Base-by-base conservation (phyloP, 2,888 invertebrate species). In the Phengaris arion region DNA sequence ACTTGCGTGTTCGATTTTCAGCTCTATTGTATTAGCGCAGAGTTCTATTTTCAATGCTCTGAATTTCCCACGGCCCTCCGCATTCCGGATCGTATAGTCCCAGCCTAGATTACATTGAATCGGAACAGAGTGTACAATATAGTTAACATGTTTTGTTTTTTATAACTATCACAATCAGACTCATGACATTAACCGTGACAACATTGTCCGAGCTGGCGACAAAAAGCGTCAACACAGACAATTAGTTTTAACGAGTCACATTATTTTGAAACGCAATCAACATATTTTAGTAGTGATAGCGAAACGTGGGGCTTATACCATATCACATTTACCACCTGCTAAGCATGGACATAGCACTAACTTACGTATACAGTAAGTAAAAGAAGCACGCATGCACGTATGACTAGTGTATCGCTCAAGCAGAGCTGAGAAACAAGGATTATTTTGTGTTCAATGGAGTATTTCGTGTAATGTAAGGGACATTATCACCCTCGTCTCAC, bases 311-410 rank as follows among this genome's bases (percentile, higher is more conserved):
- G 51, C 22, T 69, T 69, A n/a, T 10, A 15, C 69, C 48, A 10
- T 70, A 22, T 54, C 35, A 54, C 72, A 13, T 8, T 72, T 72
- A 72, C 72, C 72, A 72, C 72, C 72, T 72, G 72, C 72, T 52
- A 72, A 12, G 72, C 22, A 2, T 54, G 13, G 52, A 13, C 35
- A 54, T 72, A 13, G 35, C 72, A 9, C 9, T 54, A 72, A 72
- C 35, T 35, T 35, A 35, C 52, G 2, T 45, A 64, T 6, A 45
- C 35, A 35, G 13, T 45, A 64, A 35, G 12, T 12, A 64, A 6
- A 64, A 6, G 6, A 48, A 52, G 52, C 52, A 52, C 52, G 52
- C 12, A 52, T 52, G 1, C 52, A 12, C 35, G 35, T 35, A 35
- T 35, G 3, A 35, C 35, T 35, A 35, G 35, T 35, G 2, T 35